Percentiles rank a stretch among this genome's conserved stretches.
Conservation (phyloP, 2,113 vertebrate genomes). For the Trinectes maculatus region DNA sequence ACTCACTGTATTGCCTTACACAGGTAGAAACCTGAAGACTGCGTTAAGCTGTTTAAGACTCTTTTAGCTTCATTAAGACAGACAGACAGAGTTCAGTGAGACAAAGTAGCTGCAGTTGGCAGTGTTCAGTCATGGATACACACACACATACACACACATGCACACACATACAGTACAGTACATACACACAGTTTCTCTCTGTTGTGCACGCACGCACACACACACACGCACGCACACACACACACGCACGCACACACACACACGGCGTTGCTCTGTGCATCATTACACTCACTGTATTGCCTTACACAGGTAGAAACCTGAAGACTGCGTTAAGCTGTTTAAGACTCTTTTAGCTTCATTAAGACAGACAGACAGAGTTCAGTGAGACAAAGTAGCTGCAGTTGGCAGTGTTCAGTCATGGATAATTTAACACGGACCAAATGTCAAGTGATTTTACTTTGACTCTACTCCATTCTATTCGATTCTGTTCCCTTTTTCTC, state of each 20-base stretch:
- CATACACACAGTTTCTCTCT: too few species aligned
- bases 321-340: conserved; percentile 83
- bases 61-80: conserved; percentile 84
- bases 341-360: conserved; percentile 85
- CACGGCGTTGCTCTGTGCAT: conserved; percentile 71
- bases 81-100: conserved; percentile 68
- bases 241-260: conserved; percentile 26
- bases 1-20: conserved; percentile 85
- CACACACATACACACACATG: too few species aligned
- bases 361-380: conserved; percentile 74
- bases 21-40: conserved; percentile 83
- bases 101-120: conserved; percentile 79
- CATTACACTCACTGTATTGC: conserved; percentile 84
- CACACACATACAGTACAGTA: too few species aligned
- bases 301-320: conserved; percentile 84
- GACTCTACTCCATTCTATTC: conserved; percentile 41
- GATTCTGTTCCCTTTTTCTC: conserved; percentile 26
- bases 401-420: conserved; percentile 71
- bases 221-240: conserved; percentile 36
- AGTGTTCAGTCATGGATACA: too few species aligned
- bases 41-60: conserved; percentile 84
- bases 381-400: conserved; percentile 79
- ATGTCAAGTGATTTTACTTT: conserved; percentile 78
- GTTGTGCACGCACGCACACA: too few species aligned
- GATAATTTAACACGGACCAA: conserved; percentile 78